Conservation (phyloP, 35 echinoderm and acorn worm genomes). For the Diadema setosum region DNA sequence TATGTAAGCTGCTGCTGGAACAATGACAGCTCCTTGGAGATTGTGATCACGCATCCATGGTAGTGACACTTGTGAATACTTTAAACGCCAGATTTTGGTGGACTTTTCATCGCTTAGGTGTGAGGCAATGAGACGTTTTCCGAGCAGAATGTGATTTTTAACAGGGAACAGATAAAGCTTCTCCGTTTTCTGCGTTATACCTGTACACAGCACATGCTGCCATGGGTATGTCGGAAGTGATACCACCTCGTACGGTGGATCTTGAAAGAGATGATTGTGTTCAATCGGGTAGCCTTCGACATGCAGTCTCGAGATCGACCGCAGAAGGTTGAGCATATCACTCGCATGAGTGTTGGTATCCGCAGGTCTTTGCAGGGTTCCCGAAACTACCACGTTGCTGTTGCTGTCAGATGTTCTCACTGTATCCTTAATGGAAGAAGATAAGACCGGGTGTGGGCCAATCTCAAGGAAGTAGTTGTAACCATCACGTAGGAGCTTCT, state of each 20-base stretch:
- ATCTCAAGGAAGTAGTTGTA: conserved; percentile 92
- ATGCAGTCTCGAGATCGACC: conserved; percentile 82
- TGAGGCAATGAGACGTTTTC: conserved; percentile 62
- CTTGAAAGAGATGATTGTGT: conserved; percentile 63
- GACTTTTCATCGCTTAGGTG: conserved; percentile 65
- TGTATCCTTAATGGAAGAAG: conserved; percentile 68
- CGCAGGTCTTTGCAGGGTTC: conserved; percentile 66
- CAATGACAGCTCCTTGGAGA: conserved; percentile 81
- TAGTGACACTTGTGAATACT: conserved; percentile 48
- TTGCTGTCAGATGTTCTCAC: conserved; percentile 48
- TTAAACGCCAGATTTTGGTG: conserved; percentile 66
- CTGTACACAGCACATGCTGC: conserved; percentile 86
- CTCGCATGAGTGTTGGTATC: conserved; percentile 75
- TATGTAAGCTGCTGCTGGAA: conserved; percentile 91
- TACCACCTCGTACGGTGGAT: conserved; percentile 63
- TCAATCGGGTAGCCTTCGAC: conserved; percentile 91
- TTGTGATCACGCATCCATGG: conserved; percentile 94
- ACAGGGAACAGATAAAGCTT: conserved; percentile 84
- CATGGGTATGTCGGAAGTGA: conserved; percentile 92
- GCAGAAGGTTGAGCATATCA: conserved; percentile 75
- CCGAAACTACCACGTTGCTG: conserved; percentile 58
- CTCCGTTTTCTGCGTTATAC: conserved; percentile 48
- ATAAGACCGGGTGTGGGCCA: conserved; percentile 80
- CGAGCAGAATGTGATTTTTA: conserved; percentile 75
- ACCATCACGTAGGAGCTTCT: conserved; percentile 75